Evolutionary conservation across 1,140 invertebrate species (phyloP), one percentile per base, ranked within the genome.

Genomic region (Bradynema listronoti): DNA sequence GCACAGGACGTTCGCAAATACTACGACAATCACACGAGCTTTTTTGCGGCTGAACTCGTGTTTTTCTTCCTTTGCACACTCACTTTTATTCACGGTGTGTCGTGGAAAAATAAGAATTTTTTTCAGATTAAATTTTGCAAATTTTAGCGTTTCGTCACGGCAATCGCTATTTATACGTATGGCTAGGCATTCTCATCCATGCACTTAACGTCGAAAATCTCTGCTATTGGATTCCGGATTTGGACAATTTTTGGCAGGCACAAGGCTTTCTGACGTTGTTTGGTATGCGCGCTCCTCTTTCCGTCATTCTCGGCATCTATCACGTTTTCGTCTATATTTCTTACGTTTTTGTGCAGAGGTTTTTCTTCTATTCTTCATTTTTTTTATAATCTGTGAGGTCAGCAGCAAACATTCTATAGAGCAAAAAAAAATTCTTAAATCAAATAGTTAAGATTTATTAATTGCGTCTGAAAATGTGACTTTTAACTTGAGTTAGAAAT

Each of bases 1-100:
- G 75, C 77, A 36, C 73, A 80, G 46, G 67, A 78, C 59, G 72
- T 79, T 1, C 22, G 53, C 16, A 78, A 80, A 19, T 80, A 80
- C 25, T 69, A 65, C 33, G 75, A 79, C 46, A 74, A 80, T 36
- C 79, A 82, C 67, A 72, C 71, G 7, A 75, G 70, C 11, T 81
- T 76, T 54, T 66, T 82, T 4, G 69, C 68, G 22, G 72, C 65
- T 52, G 80, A 82, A 65, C 33, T 80, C 22, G 45, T 75, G 19
- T 75, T 77, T 56, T 79, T 78, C 61, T 50, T 79, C 39, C 58
- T 79, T 43, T 67, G 69, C 32, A 46, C 75, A 4, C 62, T 82
- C 1, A 80, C 79, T 9, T 76, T 81, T 29, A 59, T 74, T 24
- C 80, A 81, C 72, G 80, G 80, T 81, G 69, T 64, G 66, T 63